These are phyloP conservation scores for Pyrocoelia pectoralis DNA, from an alignment of 2,888 invertebrate species.

Conservation along the genomic window DNA sequence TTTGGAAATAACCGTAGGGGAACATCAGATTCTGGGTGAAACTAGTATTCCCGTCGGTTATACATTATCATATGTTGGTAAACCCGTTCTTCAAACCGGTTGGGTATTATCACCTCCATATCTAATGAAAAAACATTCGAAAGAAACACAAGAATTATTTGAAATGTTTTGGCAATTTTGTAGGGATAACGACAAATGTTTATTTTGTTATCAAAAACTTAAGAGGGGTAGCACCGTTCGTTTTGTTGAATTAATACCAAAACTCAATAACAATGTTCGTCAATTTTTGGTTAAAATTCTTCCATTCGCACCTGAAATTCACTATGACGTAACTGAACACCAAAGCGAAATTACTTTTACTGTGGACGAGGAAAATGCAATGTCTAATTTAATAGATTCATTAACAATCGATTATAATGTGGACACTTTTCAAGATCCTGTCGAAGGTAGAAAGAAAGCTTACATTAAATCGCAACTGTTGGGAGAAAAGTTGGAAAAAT, in stretches of 20 bases:
- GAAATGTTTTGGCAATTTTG: conserved; percentile 31
- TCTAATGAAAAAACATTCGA: conserved; percentile 22
- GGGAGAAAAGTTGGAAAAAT: conserved; percentile 15
- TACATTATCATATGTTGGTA: conserved; percentile 20
- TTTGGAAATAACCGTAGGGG: conserved; percentile 9
- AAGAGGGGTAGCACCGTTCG: conserved; percentile 17
- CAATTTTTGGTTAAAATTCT: conserved; percentile 21
- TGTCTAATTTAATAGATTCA: conserved; percentile 18
- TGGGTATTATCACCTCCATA: conserved; percentile 23
- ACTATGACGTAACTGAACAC: background rate
- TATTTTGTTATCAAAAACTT: conserved; percentile 25
- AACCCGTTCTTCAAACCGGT: conserved; percentile 11
- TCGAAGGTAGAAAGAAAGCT: conserved; percentile 18
- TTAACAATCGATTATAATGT: conserved; percentile 30
- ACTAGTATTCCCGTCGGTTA: conserved; percentile 26
- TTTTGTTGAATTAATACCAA: conserved; percentile 28
- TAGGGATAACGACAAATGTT: conserved; percentile 15
- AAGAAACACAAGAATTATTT: conserved; percentile 21
- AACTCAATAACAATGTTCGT: conserved; percentile 24
- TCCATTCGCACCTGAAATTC: conserved; percentile 24
- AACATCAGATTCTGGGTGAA: conserved; percentile 20
- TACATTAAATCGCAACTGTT: conserved; percentile 30
- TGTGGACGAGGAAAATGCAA: conserved; percentile 14
- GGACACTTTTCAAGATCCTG: conserved; percentile 20
- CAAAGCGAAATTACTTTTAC: background rate